Evolutionary conservation across 2,113 vertebrate genomes (phyloP).

Genomic region (Marmota flaviventris): DNA sequence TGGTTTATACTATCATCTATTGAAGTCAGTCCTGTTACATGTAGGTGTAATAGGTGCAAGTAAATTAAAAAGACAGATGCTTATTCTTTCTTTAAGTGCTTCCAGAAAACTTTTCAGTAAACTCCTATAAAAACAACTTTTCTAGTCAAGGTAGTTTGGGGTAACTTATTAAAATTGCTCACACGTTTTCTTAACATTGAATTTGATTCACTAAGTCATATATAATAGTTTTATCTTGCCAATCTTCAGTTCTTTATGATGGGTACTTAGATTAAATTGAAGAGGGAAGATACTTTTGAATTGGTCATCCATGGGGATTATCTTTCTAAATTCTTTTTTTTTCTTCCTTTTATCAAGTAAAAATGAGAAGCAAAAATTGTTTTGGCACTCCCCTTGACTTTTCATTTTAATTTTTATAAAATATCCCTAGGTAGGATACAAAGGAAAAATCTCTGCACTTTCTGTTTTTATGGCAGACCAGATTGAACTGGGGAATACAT

Average conservation of each 20-base stretch:
- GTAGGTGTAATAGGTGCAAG: neutral
- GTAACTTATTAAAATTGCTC: conserved; percentile 42
- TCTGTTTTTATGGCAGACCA: too few species aligned
- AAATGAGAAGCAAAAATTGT: conserved; percentile 50
- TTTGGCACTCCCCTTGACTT: conserved; percentile 16
- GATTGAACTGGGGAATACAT: too few species aligned
- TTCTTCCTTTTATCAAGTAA: conserved; percentile 34
- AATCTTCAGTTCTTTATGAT: conserved; percentile 24
- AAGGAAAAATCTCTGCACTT: too few species aligned
- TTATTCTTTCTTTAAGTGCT: conserved; percentile 56
- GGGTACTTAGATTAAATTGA: neutral
- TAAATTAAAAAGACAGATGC: conserved; percentile 49
- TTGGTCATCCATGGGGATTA: neutral
- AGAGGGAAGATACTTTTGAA: conserved; percentile 3
- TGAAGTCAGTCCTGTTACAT: conserved; percentile 29
- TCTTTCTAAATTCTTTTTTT: neutral
- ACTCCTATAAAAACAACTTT: conserved; percentile 13
- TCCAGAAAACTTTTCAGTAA: conserved; percentile 18
- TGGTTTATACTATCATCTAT: neutral
- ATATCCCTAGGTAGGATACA: neutral
- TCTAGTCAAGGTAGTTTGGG: conserved; percentile 1
- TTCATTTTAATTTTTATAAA: conserved; percentile 20
- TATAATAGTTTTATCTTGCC: conserved; percentile 47
- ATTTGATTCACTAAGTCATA: conserved; percentile 45
- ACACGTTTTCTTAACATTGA: conserved; percentile 15